Percentiles rank a stretch among this genome's conserved stretches.
Conservation (phyloP, 1,140 invertebrate species). For the Tetragnatha versicolor region DNA sequence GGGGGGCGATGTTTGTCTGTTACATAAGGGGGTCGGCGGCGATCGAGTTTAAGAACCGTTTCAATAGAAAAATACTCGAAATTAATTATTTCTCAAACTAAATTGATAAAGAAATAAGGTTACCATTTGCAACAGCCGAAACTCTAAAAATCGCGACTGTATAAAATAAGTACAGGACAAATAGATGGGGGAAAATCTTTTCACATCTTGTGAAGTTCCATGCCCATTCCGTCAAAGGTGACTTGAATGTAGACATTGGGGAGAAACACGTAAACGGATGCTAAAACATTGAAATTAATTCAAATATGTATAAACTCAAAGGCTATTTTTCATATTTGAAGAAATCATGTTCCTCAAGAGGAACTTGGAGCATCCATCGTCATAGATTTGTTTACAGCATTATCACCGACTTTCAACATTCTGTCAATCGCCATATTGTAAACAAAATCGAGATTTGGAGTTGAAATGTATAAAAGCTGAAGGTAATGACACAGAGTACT, state of each 20-base stretch:
- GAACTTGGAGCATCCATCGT: neutral
- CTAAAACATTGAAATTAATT: conserved; percentile 6
- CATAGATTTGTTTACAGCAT: conserved; percentile 30
- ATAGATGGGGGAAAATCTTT: conserved; percentile 3
- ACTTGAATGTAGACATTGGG: conserved; percentile 47
- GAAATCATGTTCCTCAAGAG: neutral
- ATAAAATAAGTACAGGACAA: conserved; percentile 21
- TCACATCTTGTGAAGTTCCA: conserved; percentile 41
- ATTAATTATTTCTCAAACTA: no score
- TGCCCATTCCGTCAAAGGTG: conserved; percentile 44
- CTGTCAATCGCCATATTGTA: conserved; percentile 36
- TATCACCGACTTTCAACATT: neutral
- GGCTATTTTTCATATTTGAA: no score
- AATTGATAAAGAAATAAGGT: no score
- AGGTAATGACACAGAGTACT: no score
- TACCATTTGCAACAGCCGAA: conserved; percentile 45
- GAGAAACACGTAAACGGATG: conserved; percentile 11
- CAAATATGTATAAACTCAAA: no score
- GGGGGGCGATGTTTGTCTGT: no score
- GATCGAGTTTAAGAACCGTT: no score
- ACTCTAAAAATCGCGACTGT: conserved; percentile 28
- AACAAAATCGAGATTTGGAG: conserved; percentile 3
- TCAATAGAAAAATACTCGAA: no score
- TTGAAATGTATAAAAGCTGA: no score
- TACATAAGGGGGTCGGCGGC: no score